Evolutionary conservation across 2,888 invertebrate genomes (phyloP).

Genomic region (Acronicta alni): DNA sequence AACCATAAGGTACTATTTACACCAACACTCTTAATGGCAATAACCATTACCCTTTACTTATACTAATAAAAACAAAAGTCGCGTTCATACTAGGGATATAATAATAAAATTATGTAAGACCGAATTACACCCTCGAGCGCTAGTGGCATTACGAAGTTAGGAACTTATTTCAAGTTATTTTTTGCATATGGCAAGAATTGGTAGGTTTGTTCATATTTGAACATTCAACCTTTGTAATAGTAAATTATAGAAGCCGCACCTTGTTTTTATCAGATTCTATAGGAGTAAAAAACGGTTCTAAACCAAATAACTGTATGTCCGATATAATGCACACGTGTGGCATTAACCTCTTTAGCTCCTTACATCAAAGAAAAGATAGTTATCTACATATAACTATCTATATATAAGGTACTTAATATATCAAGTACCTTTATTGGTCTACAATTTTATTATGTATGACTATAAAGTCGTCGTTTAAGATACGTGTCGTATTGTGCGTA

Average conservation of each 20-base stretch:
- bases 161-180: no score
- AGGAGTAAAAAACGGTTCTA: not conserved
- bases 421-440: conserved; percentile 67
- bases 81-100: conserved; percentile 1
- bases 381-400: no score
- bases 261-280: no score
- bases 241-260: no score
- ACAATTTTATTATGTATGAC: conserved; percentile 62
- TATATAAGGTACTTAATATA: no score
- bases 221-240: no score
- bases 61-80: conserved; percentile 21
- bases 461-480: conserved; percentile 40
- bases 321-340: not conserved
- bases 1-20: conserved; percentile 35
- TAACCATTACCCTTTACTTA: conserved; percentile 27
- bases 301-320: not conserved
- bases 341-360: conserved; percentile 6
- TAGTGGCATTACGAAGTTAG: conserved; percentile 1
- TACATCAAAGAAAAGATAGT: no score
- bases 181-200: no score
- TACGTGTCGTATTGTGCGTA: conserved; percentile 15
- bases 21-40: conserved; percentile 30
- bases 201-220: no score
- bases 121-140: not conserved
- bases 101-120: conserved; percentile 4